Percentiles rank a stretch among this genome's conserved stretches.
phyloP scores from a whole-genome alignment of 2,113 vertebrate species.

The Percopsis transmontana region DNA sequence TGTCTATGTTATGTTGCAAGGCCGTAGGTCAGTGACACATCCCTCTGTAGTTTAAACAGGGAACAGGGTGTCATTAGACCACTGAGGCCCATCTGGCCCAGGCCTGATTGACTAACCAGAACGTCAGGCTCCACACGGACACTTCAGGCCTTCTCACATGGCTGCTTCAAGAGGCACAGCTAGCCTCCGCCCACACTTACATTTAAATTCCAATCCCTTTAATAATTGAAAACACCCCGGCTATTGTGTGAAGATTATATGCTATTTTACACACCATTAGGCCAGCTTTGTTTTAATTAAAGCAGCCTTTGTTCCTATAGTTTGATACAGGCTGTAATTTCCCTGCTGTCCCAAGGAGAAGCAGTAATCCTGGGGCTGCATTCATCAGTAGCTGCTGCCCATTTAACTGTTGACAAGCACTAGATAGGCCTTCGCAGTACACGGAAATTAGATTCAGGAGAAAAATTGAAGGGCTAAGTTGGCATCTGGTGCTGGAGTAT shows the following conservation, averaged over 20 bases:
- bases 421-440: constrained; percentile 57
- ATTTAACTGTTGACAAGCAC: constrained; percentile 87
- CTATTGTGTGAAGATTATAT: constrained; percentile 83
- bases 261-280: constrained; percentile 95
- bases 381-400: constrained; percentile 86
- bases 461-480: neutral
- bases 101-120: constrained; percentile 43
- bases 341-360: constrained; percentile 78
- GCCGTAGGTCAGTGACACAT: constrained; percentile 53
- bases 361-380: constrained; percentile 81
- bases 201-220: constrained; percentile 73
- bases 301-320: constrained; percentile 83
- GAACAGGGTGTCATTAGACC: constrained; percentile 56
- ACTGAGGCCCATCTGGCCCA: constrained; percentile 40
- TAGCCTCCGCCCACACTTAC: constrained; percentile 35
- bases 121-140: constrained; percentile 42
- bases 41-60: constrained; percentile 55
- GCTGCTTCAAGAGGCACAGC: constrained; percentile 17
- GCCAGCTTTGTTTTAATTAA: constrained; percentile 93
- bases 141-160: constrained; percentile 31
- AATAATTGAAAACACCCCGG: constrained; percentile 82
- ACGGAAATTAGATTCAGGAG: too few relatives aligned
- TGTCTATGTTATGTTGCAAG: constrained; percentile 58
- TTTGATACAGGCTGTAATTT: constrained; percentile 85
- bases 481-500: constrained; percentile 22